Percentiles rank a stretch among this genome's conserved stretches.
phyloP scores from a whole-genome alignment of 1,140 invertebrate genomes.

The Apis cerana region DNA sequence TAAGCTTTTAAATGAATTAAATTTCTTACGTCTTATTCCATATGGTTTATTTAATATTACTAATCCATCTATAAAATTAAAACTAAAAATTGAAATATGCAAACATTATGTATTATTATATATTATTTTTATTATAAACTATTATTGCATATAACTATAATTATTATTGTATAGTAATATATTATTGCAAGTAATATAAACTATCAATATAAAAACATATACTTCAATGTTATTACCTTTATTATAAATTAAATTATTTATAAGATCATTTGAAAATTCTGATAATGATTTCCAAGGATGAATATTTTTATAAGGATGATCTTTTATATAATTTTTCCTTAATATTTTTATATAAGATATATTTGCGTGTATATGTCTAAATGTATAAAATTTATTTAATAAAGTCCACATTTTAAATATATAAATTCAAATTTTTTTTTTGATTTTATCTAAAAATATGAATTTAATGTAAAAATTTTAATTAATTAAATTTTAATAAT shows the following conservation, averaged over 20 bases:
- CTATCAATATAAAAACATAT: not conserved
- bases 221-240: constrained; percentile 54
- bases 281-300: constrained; percentile 72
- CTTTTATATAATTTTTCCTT: not conserved
- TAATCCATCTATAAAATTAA: constrained; percentile 72
- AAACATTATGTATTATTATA: not conserved
- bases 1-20: not conserved
- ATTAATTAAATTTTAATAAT: too few relatives aligned
- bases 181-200: too few relatives aligned
- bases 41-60: constrained; percentile 79
- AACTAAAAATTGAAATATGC: not conserved
- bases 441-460: not conserved
- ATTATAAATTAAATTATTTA: constrained; percentile 70
- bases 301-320: constrained; percentile 69
- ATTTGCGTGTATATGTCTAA: not conserved
- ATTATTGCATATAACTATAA: constrained; percentile 42
- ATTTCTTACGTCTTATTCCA: constrained; percentile 67
- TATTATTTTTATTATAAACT: constrained; percentile 69
- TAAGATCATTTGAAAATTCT: constrained; percentile 62
- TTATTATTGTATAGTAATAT: too few relatives aligned
- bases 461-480: not conserved
- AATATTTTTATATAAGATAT: not conserved
- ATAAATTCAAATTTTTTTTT: not conserved
- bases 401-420: not conserved
- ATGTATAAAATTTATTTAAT: not conserved